Evolutionary conservation across 2,888 invertebrate genomes (phyloP), one percentile per base, ranked within the genome.

Genomic region (Drosophila flavopinicola): DNA sequence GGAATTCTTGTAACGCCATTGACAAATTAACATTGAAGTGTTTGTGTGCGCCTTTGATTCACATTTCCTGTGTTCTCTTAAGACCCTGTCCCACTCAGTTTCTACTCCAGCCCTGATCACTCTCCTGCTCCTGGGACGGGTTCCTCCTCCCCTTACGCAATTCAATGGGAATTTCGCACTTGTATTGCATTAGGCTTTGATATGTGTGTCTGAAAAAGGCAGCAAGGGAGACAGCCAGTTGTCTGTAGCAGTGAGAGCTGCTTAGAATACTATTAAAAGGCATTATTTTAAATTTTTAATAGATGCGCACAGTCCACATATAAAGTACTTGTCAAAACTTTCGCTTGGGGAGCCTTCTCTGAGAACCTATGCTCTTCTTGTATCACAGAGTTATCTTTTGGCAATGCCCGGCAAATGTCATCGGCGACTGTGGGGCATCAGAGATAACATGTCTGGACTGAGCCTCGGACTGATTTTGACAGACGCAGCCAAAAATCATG

Each of bases 401-500:
- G 25, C 49, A 53, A 45, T 42, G 15, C 6, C 6, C 39, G 65
- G 27, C 56, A 67, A 60, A 60, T 78, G 76, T 68, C 77, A 75
- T 56, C 72, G 52, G 59, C 68, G 65, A 61, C 67, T 76, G 58
- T 35, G 45, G 47, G 24, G 17, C 51, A 24, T 53, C 37, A 32
- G 32, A 64, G 39, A 64, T 42, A 45, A 48, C 30, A 33, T 64
- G 56, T 57, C 59, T 63, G 42, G 11, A 24, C n/a, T 27, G 37
- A 17, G 17, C 41, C 13, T 30, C 27, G 32, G 64, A 52, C 61
- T 59, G 75, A 53, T 49, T 56, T 52, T 74, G 74, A 59, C 49
- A 60, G 64, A 78, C 66, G 48, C 33, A 66, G 57, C 59, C 54
- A 57, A 75, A 83, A 78, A 77, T 78, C 75, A 75, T 82, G 82